Evolutionary conservation across 2,888 invertebrate species (phyloP).

Genomic region (Zonitis immaculata): DNA sequence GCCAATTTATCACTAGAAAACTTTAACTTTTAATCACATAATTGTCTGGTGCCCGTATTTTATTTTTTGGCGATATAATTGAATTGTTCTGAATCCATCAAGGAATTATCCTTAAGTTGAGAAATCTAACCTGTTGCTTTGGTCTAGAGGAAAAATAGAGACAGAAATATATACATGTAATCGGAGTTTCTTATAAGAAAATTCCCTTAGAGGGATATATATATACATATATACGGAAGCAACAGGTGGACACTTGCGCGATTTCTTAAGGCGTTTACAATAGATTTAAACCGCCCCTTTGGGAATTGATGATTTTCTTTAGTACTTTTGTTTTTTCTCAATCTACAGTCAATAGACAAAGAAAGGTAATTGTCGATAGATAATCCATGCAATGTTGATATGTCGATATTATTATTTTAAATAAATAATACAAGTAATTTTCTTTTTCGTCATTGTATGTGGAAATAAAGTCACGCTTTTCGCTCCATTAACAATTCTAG

Average conservation of each 20-base stretch:
- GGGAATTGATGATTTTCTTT: neutral
- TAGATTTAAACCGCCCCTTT: neutral
- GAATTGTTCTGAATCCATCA: too few species aligned
- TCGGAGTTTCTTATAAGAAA: constrained; percentile 19
- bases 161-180: too few species aligned
- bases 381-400: too few species aligned
- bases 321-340: neutral
- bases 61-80: too few species aligned
- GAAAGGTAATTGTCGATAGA: too few species aligned
- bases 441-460: neutral
- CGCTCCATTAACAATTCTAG: neutral
- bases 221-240: too few species aligned
- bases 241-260: constrained; percentile 35
- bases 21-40: too few species aligned
- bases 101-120: too few species aligned
- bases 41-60: too few species aligned
- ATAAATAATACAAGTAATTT: neutral
- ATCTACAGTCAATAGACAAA: neutral
- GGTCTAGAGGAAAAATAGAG: neutral
- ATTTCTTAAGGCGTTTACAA: constrained; percentile 25
- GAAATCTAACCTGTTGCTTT: constrained; percentile 18
- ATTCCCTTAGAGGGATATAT: constrained; percentile 26
- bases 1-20: too few species aligned
- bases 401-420: neutral
- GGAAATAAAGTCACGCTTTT: constrained; percentile 18